These are phyloP conservation scores for Coccyzus lansbergi DNA, from an alignment of 2,797 vertebrate genomes.

Conservation along the genomic window DNA sequence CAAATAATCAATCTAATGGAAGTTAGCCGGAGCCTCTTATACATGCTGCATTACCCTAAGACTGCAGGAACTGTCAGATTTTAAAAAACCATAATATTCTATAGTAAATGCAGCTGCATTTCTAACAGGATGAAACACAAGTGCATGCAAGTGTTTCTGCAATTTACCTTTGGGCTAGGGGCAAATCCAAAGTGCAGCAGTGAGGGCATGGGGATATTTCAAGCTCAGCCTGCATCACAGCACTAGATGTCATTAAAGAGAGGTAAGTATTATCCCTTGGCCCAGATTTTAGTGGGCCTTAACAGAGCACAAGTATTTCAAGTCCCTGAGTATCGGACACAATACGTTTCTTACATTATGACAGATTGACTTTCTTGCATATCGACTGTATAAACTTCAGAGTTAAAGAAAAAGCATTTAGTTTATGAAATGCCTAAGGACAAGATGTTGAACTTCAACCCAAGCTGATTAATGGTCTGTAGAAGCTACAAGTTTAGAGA, in stretches of 20 bases:
- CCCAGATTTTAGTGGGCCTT: background rate
- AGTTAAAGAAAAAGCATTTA: background rate
- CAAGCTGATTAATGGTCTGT: background rate
- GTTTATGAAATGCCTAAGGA: background rate
- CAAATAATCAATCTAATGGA: no score
- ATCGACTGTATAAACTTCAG: background rate
- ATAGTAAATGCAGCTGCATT: background rate
- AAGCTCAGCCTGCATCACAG: background rate
- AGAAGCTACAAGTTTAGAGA: background rate
- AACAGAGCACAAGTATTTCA: background rate
- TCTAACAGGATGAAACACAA: background rate
- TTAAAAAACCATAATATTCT: background rate
- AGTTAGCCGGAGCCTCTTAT: background rate
- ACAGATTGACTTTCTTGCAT: background rate
- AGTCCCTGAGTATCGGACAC: background rate
- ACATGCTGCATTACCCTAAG: background rate
- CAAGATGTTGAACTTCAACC: background rate
- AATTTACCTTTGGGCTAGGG: background rate
- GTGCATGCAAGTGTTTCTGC: background rate
- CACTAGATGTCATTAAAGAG: background rate
- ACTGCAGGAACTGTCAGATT: background rate
- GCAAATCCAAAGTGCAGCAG: background rate
- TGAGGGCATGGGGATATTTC: background rate
- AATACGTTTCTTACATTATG: background rate
- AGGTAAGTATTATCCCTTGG: background rate